phyloP scores from a whole-genome alignment of 2,797 vertebrate genomes.

The Ctenopoma multispine region DNA sequence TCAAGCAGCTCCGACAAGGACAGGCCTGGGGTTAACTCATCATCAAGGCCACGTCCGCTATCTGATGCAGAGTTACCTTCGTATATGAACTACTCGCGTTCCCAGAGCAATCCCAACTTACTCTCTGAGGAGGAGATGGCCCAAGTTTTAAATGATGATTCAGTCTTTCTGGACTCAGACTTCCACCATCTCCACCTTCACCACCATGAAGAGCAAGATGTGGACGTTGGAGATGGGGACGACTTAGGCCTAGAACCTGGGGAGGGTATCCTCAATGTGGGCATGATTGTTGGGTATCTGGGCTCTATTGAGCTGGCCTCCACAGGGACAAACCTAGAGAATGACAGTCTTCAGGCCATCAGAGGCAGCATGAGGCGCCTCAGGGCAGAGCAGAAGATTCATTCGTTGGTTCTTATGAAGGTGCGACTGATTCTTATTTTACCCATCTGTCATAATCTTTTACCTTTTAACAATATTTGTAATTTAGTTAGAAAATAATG shows the following conservation, averaged over 20 bases:
- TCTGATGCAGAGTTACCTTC: constrained; percentile 86
- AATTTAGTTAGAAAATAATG: background rate
- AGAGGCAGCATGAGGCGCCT: constrained; percentile 97
- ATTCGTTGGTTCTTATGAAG: constrained; percentile 95
- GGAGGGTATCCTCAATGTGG: constrained; percentile 94
- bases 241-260: constrained; percentile 84
- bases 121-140: constrained; percentile 89
- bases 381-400: constrained; percentile 96
- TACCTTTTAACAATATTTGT: background rate
- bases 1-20: constrained; percentile 86
- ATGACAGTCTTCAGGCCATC: constrained; percentile 96
- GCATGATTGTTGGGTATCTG: constrained; percentile 98
- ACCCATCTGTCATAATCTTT: background rate
- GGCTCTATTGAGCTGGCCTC: constrained; percentile 98
- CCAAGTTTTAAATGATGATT: constrained; percentile 85
- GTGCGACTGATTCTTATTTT: constrained; percentile 42
- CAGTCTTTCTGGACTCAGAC: constrained; percentile 85
- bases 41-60: constrained; percentile 80
- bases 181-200: constrained; percentile 74
- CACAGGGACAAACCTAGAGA: constrained; percentile 90
- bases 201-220: constrained; percentile 68
- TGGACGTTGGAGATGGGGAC: constrained; percentile 72
- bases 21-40: constrained; percentile 55
- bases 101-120: constrained; percentile 79
- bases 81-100: constrained; percentile 65